Conservation (phyloP, 2,888 invertebrate genomes). For the Spialia ferax region DNA sequence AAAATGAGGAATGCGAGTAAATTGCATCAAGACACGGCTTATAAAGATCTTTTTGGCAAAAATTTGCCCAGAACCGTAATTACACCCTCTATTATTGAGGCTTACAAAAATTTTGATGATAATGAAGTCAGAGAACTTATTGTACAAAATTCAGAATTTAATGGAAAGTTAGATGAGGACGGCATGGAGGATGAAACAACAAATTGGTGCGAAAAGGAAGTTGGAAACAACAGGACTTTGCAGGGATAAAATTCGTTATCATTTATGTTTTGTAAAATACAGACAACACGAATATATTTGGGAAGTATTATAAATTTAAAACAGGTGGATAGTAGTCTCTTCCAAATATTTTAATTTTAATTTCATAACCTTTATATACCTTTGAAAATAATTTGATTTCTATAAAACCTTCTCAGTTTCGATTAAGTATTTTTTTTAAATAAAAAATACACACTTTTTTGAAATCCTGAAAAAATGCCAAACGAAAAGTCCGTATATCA, state of each 20-base stretch:
- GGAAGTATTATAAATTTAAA: too few relatives aligned
- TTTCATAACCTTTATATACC: too few relatives aligned
- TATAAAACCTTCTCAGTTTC: too few relatives aligned
- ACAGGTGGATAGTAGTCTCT: too few relatives aligned
- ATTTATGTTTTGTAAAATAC: conserved; percentile 55
- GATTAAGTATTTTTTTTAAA: too few relatives aligned
- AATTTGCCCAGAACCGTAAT: conserved; percentile 51
- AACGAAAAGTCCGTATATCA: neutral
- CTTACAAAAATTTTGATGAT: conserved; percentile 53
- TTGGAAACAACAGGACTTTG: neutral
- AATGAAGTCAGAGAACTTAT: conserved; percentile 52
- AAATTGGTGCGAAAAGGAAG: conserved; percentile 1
- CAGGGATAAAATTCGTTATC: conserved; percentile 49
- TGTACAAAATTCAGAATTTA: conserved; percentile 51
- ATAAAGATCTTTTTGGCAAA: conserved; percentile 51
- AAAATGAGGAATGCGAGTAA: conserved; percentile 55
- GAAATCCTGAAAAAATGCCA: too few relatives aligned
- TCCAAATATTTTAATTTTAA: too few relatives aligned
- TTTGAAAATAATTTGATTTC: too few relatives aligned
- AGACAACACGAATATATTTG: neutral
- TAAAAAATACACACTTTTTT: too few relatives aligned
- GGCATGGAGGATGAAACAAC: conserved; percentile 1
- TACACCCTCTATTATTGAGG: conserved; percentile 49
- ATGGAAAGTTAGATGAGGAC: conserved; percentile 46
- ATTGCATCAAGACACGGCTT: conserved; percentile 51